phyloP scores from a whole-genome alignment of 2,113 vertebrate genomes.

The Myotis davidii region DNA sequence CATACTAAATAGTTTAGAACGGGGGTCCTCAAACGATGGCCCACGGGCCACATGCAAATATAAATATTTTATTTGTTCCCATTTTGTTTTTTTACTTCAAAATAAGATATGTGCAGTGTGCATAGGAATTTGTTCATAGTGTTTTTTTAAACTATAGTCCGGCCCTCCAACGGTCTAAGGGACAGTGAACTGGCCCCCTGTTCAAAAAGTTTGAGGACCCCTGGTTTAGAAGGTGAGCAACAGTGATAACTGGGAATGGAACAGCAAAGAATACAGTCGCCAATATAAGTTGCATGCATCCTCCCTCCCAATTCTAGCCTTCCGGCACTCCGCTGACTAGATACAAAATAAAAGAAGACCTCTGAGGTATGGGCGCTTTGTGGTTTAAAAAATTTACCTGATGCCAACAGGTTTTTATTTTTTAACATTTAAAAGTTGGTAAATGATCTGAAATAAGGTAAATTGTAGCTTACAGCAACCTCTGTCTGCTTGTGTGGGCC shows the following conservation, averaged over 20 bases:
- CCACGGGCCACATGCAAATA: no score
- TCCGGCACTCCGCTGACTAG: background rate
- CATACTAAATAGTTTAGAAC: conserved; percentile 9
- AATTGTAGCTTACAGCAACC: background rate
- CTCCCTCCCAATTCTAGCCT: background rate
- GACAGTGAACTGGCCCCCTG: no score
- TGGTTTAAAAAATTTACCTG: conserved; percentile 16
- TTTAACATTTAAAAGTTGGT: background rate
- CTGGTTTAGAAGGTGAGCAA: conserved; percentile 21
- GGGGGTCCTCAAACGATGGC: no score
- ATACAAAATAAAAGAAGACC: background rate
- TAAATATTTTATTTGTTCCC: no score
- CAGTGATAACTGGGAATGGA: background rate
- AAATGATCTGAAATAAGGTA: background rate
- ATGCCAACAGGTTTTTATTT: background rate
- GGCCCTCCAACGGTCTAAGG: no score
- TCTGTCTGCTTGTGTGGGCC: background rate
- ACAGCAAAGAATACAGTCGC: background rate
- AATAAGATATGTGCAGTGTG: no score
- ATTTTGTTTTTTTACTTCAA: no score
- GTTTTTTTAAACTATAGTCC: no score
- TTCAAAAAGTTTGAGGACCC: no score
- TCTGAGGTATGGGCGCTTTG: background rate
- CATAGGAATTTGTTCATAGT: no score
- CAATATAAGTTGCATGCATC: background rate